Base-by-base conservation (phyloP, 1,140 invertebrate species). In the Drosophila rhopaloa region DNA sequence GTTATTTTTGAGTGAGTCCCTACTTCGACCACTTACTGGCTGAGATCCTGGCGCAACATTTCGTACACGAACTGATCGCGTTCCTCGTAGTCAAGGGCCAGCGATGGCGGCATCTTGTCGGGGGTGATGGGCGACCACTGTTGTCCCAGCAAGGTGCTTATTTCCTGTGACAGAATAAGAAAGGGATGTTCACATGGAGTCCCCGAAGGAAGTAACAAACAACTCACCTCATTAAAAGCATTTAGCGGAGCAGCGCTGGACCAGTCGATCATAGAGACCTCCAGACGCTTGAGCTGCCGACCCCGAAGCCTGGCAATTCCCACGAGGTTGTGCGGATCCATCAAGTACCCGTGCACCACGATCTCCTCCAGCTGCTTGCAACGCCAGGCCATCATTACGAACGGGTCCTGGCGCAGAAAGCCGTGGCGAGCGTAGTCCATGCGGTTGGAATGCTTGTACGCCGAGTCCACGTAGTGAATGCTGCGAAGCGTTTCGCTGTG, bases 311-410 rank as follows among this genome's bases (percentile, higher is more conserved):
- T 92, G 41, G 95, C 94, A 50, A 97, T 95, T 27, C 95, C 96
- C 24, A 96, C 93, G 24, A 96, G 83, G 92, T 96, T 95, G 72
- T 96, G 78, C 44, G 79, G 79, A 91, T 90, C 88, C 75, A 92
- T 76, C 46, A 88, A 58, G 55, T 91, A 91, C 46, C 86, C 94
- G 71, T 95, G 93, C 0, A 96, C 89, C 50, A 96, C 94, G 27
- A 97, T 92, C 83, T 96, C 94, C 67, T 94, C 92, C 11, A 97
- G 93, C 53, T 95, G 94, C 44, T 93, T 93, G 88, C 96, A 97
- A 54, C 94, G 94, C 96, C 96, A 97, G 10, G 96, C 95, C 76
- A 96, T 92, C 93, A 97, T 95, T 4, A 97, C 94, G 66, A 97
- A 94, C 5, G 96, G 95, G 92, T 97, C 95, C 46, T 94, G 94